Base-by-base conservation (phyloP, 1,140 invertebrate genomes). In the Hycleus cichorii region DNA sequence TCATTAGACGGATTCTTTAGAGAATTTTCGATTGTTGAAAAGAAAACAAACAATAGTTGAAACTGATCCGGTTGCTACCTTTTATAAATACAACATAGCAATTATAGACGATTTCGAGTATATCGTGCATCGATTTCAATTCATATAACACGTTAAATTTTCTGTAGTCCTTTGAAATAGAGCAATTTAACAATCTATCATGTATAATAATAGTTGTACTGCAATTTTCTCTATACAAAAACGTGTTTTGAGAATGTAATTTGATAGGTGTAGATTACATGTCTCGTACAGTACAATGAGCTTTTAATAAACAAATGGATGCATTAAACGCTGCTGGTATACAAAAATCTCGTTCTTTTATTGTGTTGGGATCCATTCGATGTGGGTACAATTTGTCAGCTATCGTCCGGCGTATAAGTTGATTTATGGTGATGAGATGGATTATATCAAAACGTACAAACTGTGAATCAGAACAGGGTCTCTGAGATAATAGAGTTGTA, bases 401-500 rank as follows among this genome's bases (percentile, higher is more conserved):
- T 12, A 25, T 47, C 11, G 45, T 8, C n/a, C 9, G 9, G 24
- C 24, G 18, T 25, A 3, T 24, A 25, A 25, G 9, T 47, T 47
- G 24, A 24, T 27, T 26, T 10, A 11, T 11, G 49, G 49, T 39
- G 26, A 39, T 40, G 44, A 38, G 49, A 18, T 42, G 51, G 44
- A 46, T 44, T 53, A 53, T 53, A 46, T 53, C 51, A 45, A 27
- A 53, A 32, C 32, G 32, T 32, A 32, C 7, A 26, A 46, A 53
- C 51, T 39, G 51, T 53, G 51, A 53, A 53, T 53, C 51, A 46
- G 24, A 53, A 45, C 49, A 18, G 58, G 55, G 47, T 60, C 47
- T 53, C 52, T 39, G 55, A 54, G 52, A 60, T 60, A 60, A 60
- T 60, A 56, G 58, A 60, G 48, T 60, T 60, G 48, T 60, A 60